phyloP scores from a whole-genome alignment of 2,888 invertebrate genomes.

The Protophormia terraenovae region DNA sequence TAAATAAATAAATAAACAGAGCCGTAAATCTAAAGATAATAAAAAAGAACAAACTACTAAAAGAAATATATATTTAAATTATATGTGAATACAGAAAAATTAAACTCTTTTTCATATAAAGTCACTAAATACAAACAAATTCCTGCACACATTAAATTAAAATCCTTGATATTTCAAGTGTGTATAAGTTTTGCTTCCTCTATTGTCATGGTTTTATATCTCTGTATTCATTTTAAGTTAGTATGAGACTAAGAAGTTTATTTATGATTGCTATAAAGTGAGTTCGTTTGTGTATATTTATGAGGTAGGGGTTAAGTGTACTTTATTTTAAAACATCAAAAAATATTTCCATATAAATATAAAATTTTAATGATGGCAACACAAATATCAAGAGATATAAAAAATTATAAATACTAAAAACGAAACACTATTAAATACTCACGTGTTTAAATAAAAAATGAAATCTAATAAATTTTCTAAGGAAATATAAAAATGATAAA shows the following conservation, averaged over 20 bases:
- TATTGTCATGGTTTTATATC: background rate
- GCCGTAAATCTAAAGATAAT: conserved; percentile 29
- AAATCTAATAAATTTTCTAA: conserved; percentile 47
- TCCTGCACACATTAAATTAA: background rate
- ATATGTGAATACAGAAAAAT: no score
- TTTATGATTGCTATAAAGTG: background rate
- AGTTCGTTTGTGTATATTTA: background rate
- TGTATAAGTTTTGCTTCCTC: background rate
- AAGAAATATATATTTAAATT: conserved; percentile 15
- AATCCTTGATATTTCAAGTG: background rate
- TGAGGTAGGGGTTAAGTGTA: background rate
- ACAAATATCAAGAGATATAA: background rate
- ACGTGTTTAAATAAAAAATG: conserved; percentile 37
- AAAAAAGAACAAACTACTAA: background rate
- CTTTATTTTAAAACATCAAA: conserved; percentile 24
- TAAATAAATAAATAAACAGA: background rate
- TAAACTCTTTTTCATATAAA: no score
- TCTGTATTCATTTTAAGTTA: background rate
- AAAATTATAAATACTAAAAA: background rate
- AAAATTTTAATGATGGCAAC: conserved; percentile 31
- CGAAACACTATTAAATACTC: background rate
- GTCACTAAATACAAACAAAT: background rate
- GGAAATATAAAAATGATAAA: conserved; percentile 41
- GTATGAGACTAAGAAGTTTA: background rate
- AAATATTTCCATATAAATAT: no score